These are phyloP conservation scores for Colistium nudipinnis DNA, from an alignment of 2,113 vertebrate genomes.

Conservation along the genomic window DNA sequence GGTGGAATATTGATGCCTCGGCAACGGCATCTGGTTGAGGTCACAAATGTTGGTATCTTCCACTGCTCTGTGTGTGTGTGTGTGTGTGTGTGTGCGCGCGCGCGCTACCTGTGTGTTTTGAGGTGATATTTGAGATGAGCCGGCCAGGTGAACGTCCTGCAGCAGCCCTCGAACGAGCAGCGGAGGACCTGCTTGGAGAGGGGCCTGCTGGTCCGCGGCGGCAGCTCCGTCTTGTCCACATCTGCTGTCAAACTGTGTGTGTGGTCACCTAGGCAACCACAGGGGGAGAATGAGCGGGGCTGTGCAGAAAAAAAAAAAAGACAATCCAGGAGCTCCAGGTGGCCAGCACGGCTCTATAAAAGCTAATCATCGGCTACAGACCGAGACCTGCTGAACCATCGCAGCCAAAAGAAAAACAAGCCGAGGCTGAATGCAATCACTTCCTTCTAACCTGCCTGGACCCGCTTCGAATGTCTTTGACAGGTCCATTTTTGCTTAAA, in stretches of 20 bases:
- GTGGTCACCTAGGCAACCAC: slow-evolving; percentile 86
- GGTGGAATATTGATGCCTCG: slow-evolving; percentile 4
- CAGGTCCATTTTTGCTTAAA: slow-evolving; percentile 18
- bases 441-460: slow-evolving; percentile 31
- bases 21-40: not conserved
- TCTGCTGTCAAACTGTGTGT: slow-evolving; percentile 86
- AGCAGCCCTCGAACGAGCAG: slow-evolving; percentile 95
- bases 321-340: slow-evolving; percentile 35
- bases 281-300: slow-evolving; percentile 24
- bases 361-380: slow-evolving; percentile 45
- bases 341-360: slow-evolving; percentile 35
- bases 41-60: not conserved
- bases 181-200: slow-evolving; percentile 89
- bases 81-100: not conserved
- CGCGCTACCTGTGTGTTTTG: slow-evolving; percentile 92
- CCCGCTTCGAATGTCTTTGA: slow-evolving; percentile 27
- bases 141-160: slow-evolving; percentile 94
- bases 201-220: slow-evolving; percentile 78
- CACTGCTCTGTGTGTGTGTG: not conserved
- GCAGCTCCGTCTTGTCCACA: slow-evolving; percentile 84
- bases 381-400: slow-evolving; percentile 35
- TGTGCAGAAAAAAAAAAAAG: slow-evolving; percentile 47
- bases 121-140: slow-evolving; percentile 98
- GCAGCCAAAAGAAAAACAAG: slow-evolving; percentile 45
- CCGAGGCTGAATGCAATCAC: slow-evolving; percentile 60